A percentile compares a stretch with the other conserved stretches of the same genome.
Evolutionary conservation across 2,888 invertebrate genomes (phyloP).

Genomic region (Lamellibrachia columna): DNA sequence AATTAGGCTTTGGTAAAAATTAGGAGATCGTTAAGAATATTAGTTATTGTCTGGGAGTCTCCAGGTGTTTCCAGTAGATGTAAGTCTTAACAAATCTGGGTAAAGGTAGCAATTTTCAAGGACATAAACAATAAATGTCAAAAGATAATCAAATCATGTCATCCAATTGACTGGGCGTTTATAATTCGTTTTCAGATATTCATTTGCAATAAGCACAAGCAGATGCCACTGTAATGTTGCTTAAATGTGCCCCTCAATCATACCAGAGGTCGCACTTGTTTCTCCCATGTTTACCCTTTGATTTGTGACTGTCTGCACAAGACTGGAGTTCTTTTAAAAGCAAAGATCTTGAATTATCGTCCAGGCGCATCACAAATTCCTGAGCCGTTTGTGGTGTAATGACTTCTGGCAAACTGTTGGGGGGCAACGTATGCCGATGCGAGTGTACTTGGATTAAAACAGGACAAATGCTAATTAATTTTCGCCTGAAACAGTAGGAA

Average conservation of each 20-base stretch:
- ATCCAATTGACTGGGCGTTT: background rate
- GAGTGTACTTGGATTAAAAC: background rate
- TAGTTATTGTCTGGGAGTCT: background rate
- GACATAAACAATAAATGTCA: background rate
- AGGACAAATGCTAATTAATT: background rate
- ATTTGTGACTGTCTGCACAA: background rate
- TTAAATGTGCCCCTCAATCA: background rate
- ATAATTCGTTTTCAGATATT: background rate
- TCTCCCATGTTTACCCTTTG: conserved; percentile 3
- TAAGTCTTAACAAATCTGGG: background rate
- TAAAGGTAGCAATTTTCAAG: background rate
- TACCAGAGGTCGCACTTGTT: background rate
- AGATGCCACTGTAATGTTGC: background rate
- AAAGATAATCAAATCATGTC: background rate
- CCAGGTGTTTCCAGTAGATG: background rate
- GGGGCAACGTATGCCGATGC: background rate
- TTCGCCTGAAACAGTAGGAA: conserved; percentile 9
- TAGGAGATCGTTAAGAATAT: background rate
- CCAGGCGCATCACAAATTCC: background rate
- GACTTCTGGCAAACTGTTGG: conserved; percentile 5
- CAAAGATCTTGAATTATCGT: conserved; percentile 16
- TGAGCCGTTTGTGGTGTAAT: background rate
- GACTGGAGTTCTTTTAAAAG: background rate
- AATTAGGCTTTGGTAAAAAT: no score
- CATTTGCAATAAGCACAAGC: background rate